These are phyloP conservation scores for Phylloscopus trochiloides DNA, from an alignment of 2,113 vertebrate species.

Conservation along the genomic window DNA sequence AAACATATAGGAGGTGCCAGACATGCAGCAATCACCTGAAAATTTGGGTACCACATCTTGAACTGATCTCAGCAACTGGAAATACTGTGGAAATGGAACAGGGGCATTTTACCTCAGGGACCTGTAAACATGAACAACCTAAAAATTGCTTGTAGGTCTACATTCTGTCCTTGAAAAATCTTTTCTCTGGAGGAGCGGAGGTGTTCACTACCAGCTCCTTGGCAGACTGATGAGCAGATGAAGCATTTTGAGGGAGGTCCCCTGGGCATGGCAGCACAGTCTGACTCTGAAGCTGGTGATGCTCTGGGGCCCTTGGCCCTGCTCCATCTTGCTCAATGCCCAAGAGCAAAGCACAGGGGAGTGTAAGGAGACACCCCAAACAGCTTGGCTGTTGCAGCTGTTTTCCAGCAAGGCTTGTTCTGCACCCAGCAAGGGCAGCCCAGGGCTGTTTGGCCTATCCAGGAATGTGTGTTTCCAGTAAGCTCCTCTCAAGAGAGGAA, in stretches of 20 bases:
- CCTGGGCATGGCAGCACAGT: not conserved
- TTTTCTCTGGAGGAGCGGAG: not conserved
- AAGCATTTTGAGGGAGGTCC: not conserved
- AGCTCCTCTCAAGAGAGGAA: not conserved
- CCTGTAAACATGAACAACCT: not conserved
- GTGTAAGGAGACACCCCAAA: not conserved
- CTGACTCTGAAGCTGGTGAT: not conserved
- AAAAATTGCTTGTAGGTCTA: not conserved
- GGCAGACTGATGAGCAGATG: not conserved
- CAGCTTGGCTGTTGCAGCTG: not conserved
- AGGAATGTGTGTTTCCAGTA: constrained; percentile 41
- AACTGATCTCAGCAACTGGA: not conserved
- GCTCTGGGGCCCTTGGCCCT: not conserved
- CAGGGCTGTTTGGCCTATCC: constrained; percentile 11
- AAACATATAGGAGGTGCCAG: not conserved
- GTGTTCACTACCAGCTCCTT: not conserved
- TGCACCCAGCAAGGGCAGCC: constrained; percentile 1
- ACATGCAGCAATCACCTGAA: not conserved
- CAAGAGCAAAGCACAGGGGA: not conserved
- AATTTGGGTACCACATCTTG: not conserved
- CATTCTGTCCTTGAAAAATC: not conserved
- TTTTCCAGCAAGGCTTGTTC: not conserved
- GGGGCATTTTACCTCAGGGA: not conserved
- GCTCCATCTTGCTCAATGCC: constrained; percentile 4
- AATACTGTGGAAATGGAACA: not conserved